A percentile compares a stretch with the other conserved stretches of the same genome.
These are phyloP conservation scores for Camponotus fellah DNA, from an alignment of 2,888 invertebrate species.

Conservation along the genomic window DNA sequence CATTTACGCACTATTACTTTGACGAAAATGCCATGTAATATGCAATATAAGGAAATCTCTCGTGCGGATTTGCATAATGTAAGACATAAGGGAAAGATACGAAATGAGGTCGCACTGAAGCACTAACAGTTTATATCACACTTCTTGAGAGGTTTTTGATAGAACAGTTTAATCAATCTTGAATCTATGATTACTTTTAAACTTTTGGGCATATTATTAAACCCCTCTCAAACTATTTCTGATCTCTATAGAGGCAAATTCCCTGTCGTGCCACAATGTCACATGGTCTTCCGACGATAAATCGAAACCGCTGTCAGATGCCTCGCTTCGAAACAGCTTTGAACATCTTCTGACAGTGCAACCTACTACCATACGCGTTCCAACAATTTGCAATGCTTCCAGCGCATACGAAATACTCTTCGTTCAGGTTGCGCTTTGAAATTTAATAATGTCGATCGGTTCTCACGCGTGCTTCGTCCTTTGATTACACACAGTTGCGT, in stretches of 20 bases:
- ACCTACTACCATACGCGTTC: slow-evolving; percentile 33
- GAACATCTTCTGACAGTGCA: slow-evolving; percentile 38
- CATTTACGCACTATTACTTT: slow-evolving; percentile 18
- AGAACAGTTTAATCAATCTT: background rate
- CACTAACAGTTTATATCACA: background rate
- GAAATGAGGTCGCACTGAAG: background rate
- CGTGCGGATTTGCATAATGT: slow-evolving; percentile 37
- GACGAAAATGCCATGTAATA: slow-evolving; percentile 22
- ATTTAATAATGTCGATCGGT: slow-evolving; percentile 26
- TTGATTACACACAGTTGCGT: background rate
- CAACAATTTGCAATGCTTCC: slow-evolving; percentile 30
- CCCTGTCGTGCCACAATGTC: slow-evolving; percentile 23
- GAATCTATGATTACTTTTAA: slow-evolving; percentile 8
- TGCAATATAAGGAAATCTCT: slow-evolving; percentile 26
- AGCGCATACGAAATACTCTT: slow-evolving; percentile 44
- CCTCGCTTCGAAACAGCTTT: slow-evolving; percentile 23
- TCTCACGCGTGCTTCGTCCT: background rate
- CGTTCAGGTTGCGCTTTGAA: slow-evolving; percentile 29
- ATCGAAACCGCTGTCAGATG: slow-evolving; percentile 39
- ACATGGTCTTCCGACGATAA: slow-evolving; percentile 14
- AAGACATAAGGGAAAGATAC: background rate
- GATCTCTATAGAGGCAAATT: slow-evolving; percentile 9
- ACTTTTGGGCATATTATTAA: background rate
- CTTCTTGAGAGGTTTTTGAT: background rate
- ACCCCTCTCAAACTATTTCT: background rate